Evolutionary conservation across 2,888 invertebrate genomes (phyloP), one percentile per base, ranked within the genome.

Genomic region (Orthosia cruda): DNA sequence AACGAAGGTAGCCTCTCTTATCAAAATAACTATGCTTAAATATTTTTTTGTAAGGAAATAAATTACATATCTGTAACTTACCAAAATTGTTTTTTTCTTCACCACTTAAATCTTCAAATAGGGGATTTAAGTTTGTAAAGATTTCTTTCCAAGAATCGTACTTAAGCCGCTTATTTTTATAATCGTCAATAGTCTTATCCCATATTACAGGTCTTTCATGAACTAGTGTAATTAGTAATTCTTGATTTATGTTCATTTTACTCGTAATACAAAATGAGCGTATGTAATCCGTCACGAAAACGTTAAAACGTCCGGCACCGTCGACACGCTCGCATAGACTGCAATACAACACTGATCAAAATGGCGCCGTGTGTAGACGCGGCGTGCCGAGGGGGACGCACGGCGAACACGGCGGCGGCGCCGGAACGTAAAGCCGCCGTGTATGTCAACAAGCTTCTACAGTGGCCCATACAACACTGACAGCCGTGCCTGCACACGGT

Each of bases 101-200:
- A 82, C 79, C 84, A 75, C 81, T 85, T 74, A 81, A 83, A 77
- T 85, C 81, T 77, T 81, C 78, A 73, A 79, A 82, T 58, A n/a
- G 50, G 63, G 66, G 73, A 45, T 62, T 49, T 26, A 76, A 71
- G 71, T 79, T 70, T 71, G 65, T 78, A 81, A 81, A 85, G 70
- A 83, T 74, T 65, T 26, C 26, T 26, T 26, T 26, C 26, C 26
- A 26, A 73, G 78, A 80, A 81, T 83, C 79, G 74, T 80, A 80
- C 71, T 86, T 85, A 71, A 82, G 69, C 64, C 78, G 79, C 74
- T 84, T 82, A 84, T 87, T 87, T 80, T 84, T 81, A 83, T 84
- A 84, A 84, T 83, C 78, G 23, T 80, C 81, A 58, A 81, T 74
- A 63, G 83, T 83, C 77, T 87, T 83, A 74, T 77, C 73, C 75